Conservation (phyloP, 2,113 vertebrate genomes). For the Poeciliopsis prolifica region DNA sequence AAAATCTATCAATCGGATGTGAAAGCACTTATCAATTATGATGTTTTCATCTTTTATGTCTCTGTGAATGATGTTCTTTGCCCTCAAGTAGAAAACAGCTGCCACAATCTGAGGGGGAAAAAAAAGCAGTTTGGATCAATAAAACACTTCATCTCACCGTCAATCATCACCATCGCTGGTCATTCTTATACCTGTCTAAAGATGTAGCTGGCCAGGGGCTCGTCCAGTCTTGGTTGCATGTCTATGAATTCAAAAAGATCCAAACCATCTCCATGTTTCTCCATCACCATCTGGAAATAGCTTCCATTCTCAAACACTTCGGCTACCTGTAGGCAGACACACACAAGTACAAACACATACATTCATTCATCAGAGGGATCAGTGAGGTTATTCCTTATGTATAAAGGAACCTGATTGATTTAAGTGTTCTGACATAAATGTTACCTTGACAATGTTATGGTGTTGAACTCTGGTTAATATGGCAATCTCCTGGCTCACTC, state of each 20-base stretch:
- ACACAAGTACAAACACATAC: not conserved
- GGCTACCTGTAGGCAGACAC: slow-evolving; percentile 78
- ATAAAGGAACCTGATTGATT: not conserved
- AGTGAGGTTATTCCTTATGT: not conserved
- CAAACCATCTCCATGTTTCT: slow-evolving; percentile 91
- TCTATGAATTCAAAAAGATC: slow-evolving; percentile 97
- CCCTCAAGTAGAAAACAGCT: slow-evolving; percentile 87
- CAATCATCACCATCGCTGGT: no score
- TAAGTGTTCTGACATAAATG: not conserved
- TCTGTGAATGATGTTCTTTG: slow-evolving; percentile 85
- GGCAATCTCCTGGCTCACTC: slow-evolving; percentile 89
- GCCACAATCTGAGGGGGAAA: slow-evolving; percentile 83
- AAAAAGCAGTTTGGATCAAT: not conserved
- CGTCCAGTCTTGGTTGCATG: slow-evolving; percentile 87
- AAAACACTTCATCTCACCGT: not conserved
- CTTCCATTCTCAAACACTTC: slow-evolving; percentile 90
- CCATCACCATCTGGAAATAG: slow-evolving; percentile 97
- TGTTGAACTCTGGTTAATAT: slow-evolving; percentile 88
- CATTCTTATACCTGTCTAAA: slow-evolving; percentile 88
- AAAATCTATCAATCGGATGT: slow-evolving; percentile 91
- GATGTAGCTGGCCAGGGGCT: slow-evolving; percentile 91
- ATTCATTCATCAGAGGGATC: not conserved
- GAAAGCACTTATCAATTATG: slow-evolving; percentile 90
- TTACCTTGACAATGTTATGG: slow-evolving; percentile 89
- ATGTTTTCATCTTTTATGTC: slow-evolving; percentile 98